Base-by-base conservation (phyloP, 2,113 vertebrate species). In the Kobus ellipsiprymnus region DNA sequence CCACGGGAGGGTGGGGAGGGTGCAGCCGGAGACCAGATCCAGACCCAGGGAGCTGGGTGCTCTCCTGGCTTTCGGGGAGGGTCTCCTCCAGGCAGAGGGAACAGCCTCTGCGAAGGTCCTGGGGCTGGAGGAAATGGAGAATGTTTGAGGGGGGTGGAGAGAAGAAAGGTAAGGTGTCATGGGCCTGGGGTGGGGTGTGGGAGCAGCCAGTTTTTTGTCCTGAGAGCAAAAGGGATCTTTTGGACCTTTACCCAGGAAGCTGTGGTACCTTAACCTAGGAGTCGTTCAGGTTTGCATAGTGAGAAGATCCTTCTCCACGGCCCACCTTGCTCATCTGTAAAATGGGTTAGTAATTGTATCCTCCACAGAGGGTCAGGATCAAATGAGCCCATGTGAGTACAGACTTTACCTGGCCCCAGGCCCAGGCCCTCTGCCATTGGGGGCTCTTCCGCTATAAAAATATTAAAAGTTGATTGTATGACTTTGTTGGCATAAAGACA, bases 401-500 rank as follows among this genome's bases (percentile, higher is more conserved):
- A 2, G 36, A 15, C 23, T 44, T 36, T 30, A 5, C 52, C 82
- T 33, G 14, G 60, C 71, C 60, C 17, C 2, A 0, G 44, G 29
- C 81, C 85, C 80, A 2, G 27, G n/a, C 44, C 0, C 54, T 27
- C 36, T 25, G 55, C 94, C 57, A 1, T 3, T 0, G 16, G 6
- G 64, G n/a, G 54, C 57, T 50, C 52, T 77, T 67, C 60, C 52
- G 7, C 88, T 17, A 16, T 17, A 71, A 85, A 40, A 86, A 77
- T 19, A 52, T 36, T 62, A 29, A 67, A 87, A 77, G 19, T 74
- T 55, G 16, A 48, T 85, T 50, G 54, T 64, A 59, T 91, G 52
- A 62, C 74, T 95, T 80, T 11, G 25, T 77, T 81, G 80, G 71
- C 86, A 77, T 87, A 81, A 85, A 88, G 74, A 91, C 36, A 62